Evolutionary conservation across 2,113 vertebrate genomes (phyloP).

Genomic region (Chaetura pelagica): DNA sequence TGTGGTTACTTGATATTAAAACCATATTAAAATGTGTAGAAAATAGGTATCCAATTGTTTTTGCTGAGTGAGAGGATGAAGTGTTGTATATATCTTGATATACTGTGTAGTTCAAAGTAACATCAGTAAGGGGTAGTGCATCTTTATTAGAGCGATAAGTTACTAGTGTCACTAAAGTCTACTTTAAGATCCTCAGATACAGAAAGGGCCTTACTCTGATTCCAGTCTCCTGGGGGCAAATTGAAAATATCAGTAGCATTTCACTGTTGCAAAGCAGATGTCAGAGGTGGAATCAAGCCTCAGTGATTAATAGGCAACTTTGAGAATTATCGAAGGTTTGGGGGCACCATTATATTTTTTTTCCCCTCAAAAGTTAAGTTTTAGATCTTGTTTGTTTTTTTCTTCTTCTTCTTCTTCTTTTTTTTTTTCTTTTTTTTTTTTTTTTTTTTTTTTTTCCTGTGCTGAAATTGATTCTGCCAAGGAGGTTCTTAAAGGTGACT

Average conservation of each 20-base stretch:
- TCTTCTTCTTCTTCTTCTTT: neutral
- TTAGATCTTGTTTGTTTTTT: neutral
- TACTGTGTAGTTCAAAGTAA: constrained; percentile 75
- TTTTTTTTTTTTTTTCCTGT: neutral
- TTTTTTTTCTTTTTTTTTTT: no score
- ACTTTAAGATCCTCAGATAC: constrained; percentile 55
- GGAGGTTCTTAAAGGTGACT: constrained; percentile 51
- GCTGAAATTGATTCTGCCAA: constrained; percentile 15
- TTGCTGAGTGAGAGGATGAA: constrained; percentile 74
- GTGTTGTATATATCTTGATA: constrained; percentile 77
- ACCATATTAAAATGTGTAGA: constrained; percentile 74
- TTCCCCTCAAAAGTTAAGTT: neutral
- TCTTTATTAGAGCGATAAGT: constrained; percentile 73
- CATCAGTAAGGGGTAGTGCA: constrained; percentile 70
- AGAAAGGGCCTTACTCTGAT: constrained; percentile 16
- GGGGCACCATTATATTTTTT: constrained; percentile 50
- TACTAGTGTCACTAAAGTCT: constrained; percentile 64
- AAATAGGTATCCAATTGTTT: constrained; percentile 77
- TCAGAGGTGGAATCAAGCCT: neutral
- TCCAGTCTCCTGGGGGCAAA: neutral
- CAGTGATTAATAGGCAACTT: neutral
- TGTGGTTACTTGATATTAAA: constrained; percentile 79
- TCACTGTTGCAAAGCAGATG: neutral
- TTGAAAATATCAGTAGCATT: neutral
- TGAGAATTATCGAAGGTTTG: constrained; percentile 49